Evolutionary conservation across 2,888 invertebrate genomes (phyloP), one percentile per base, ranked within the genome.

Genomic region (Podabrus alpinus): DNA sequence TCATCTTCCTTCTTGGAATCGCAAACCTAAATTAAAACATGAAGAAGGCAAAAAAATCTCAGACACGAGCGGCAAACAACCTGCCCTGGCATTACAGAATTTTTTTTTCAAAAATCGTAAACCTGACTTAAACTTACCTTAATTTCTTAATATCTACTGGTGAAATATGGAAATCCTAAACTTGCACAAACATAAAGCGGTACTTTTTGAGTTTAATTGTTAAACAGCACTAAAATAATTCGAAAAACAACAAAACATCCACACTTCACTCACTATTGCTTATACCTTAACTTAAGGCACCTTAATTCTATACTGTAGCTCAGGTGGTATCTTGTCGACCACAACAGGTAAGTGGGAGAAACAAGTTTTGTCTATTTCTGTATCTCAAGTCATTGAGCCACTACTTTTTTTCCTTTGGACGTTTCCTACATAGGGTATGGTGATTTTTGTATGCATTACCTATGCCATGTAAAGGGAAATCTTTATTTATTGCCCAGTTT

Each of bases 331-430:
- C 82, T 81, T 80, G 79, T 78, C 78, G 74, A 71, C 77, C 70
- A 71, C 73, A 71, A 71, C 80, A 81, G 81, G 82, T 80, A 83
- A 84, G 84, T 85, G 85, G 85, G 85, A 83, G 84, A 85, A 86
- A 85, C 84, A 81, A 84, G 86, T 85, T 86, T 84, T 83, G 84
- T 83, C 84, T 84, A 84, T 82, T 82, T 81, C 78, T 76, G 77
- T 71, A 76, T 60, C 29, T 29, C 68, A 71, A 76, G 76, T 74
- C 76, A 76, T 74, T 76, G 73, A 76, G 74, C 73, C 71, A 71
- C 76, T 72, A 74, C 76, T 76, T 76, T 76, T 76, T 76, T 71
- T 76, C n/a, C 72, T 76, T 76, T 64, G 61, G 70, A 74, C 76
- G 69, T 73, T 77, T 68, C 74, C 72, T 76, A 70, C 70, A 66